phyloP scores from a whole-genome alignment of 2,797 vertebrate genomes.

The Smutsia temminckii region DNA sequence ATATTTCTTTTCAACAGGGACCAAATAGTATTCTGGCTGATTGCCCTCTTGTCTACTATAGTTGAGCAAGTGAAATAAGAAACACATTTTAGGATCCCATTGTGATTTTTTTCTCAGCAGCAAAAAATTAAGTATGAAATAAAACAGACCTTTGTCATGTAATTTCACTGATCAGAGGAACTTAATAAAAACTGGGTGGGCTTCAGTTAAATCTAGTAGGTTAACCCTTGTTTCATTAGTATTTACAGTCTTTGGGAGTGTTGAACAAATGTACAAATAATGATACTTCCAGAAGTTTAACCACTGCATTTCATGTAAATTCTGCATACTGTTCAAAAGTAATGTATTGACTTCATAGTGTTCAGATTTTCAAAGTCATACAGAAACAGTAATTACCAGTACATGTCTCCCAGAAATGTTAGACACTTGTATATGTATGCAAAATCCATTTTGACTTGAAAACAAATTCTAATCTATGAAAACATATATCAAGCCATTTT shows the following conservation, averaged over 20 bases:
- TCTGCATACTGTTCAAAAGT: conserved; percentile 52
- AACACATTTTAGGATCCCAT: conserved; percentile 19
- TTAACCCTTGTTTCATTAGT: conserved; percentile 58
- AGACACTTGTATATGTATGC: conserved; percentile 59
- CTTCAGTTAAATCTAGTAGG: conserved; percentile 51
- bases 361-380: conserved; percentile 75
- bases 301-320: conserved; percentile 28
- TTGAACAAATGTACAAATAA: conserved; percentile 44
- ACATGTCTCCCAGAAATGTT: background rate
- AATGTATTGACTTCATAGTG: conserved; percentile 2
- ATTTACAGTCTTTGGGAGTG: background rate
- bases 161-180: conserved; percentile 55
- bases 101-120: conserved; percentile 1
- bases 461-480: conserved; percentile 69
- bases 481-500: conserved; percentile 64
- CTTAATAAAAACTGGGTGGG: conserved; percentile 44
- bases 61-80: conserved; percentile 38
- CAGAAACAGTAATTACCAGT: conserved; percentile 45
- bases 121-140: conserved; percentile 46
- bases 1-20: background rate
- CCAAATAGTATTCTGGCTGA: background rate
- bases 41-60: conserved; percentile 29
- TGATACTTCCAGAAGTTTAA: conserved; percentile 59
- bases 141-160: conserved; percentile 50
- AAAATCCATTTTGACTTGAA: conserved; percentile 68